These are phyloP conservation scores for Falco rusticolus DNA, from an alignment of 2,797 vertebrate genomes.

Conservation along the genomic window DNA sequence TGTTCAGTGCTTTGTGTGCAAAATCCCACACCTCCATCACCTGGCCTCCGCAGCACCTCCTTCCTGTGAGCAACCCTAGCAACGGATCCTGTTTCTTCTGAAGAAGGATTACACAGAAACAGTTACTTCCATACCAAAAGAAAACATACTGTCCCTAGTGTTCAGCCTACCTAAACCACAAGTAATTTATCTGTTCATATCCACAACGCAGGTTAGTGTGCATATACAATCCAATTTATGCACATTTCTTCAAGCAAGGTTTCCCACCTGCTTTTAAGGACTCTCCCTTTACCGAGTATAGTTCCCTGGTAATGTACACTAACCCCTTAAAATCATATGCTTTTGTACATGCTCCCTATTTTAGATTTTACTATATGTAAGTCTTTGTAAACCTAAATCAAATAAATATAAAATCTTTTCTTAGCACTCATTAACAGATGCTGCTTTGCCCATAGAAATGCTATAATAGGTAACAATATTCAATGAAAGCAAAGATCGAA, in stretches of 20 bases:
- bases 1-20: neutral
- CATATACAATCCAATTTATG: neutral
- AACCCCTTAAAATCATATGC: neutral
- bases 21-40: neutral
- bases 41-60: neutral
- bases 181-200: neutral
- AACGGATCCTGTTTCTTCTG: neutral
- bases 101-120: neutral
- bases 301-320: fast-evolving
- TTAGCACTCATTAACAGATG: neutral
- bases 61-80: neutral
- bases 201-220: neutral
- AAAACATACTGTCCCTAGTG: neutral
- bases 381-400: neutral
- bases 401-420: neutral
- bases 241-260: neutral
- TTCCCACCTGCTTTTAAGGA: neutral
- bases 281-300: neutral
- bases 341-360: neutral
- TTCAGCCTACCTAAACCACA: neutral
- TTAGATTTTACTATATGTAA: neutral
- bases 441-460: neutral
- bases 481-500: neutral
- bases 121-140: neutral
- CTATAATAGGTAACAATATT: neutral